These are phyloP conservation scores for Tenebrio molitor DNA, from an alignment of 1,140 invertebrate genomes.

Conservation along the genomic window DNA sequence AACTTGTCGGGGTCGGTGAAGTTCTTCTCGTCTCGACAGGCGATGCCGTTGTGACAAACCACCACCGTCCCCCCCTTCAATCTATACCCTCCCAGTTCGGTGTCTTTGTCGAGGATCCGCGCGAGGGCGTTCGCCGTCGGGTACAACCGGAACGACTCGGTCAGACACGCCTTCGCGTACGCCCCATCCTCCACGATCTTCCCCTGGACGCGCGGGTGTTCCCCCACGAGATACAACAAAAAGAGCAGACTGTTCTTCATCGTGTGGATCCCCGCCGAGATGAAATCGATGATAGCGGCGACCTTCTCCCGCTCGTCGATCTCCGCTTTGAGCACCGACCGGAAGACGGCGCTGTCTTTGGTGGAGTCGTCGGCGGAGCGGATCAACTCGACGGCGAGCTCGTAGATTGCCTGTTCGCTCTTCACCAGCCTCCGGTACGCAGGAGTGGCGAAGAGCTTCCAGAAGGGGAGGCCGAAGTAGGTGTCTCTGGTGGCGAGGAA, in stretches of 20 bases:
- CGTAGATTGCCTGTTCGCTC: constrained; percentile 86
- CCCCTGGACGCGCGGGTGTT: constrained; percentile 77
- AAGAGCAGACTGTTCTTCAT: constrained; percentile 87
- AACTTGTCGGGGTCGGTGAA: constrained; percentile 83
- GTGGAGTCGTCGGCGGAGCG: constrained; percentile 77
- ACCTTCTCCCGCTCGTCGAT: constrained; percentile 86
- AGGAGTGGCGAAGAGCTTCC: constrained; percentile 83
- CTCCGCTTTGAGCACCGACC: constrained; percentile 79
- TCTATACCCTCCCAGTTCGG: constrained; percentile 81
- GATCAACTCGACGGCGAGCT: constrained; percentile 84
- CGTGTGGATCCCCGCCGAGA: constrained; percentile 88
- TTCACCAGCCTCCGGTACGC: constrained; percentile 80
- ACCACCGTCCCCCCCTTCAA: constrained; percentile 88
- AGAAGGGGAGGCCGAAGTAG: constrained; percentile 85
- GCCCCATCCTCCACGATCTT: constrained; percentile 81
- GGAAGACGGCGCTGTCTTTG: constrained; percentile 76
- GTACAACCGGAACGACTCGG: constrained; percentile 86
- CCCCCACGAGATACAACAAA: constrained; percentile 81
- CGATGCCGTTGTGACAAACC: constrained; percentile 86
- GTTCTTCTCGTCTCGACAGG: constrained; percentile 83
- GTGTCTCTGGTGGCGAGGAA: constrained; percentile 83
- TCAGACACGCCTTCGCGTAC: constrained; percentile 87
- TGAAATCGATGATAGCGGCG: constrained; percentile 87
- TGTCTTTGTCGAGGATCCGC: constrained; percentile 82
- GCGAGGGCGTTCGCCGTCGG: constrained; percentile 89